A percentile compares a stretch with the other conserved stretches of the same genome.
Evolutionary conservation across 2,797 vertebrate genomes (phyloP).

Genomic region (Poecilia wingei): DNA sequence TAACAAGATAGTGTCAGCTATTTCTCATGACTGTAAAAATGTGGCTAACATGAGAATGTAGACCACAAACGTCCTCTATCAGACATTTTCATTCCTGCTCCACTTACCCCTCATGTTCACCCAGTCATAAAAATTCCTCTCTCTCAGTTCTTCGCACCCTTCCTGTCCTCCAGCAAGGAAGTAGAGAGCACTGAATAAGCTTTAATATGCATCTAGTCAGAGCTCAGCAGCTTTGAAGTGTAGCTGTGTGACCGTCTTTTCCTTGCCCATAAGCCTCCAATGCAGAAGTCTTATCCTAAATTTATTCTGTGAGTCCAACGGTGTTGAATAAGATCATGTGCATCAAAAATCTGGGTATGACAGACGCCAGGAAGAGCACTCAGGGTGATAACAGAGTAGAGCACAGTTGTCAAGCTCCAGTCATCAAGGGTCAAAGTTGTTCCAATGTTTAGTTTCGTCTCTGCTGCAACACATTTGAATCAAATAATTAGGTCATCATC

Average conservation of each 20-base stretch:
- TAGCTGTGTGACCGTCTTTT: slow-evolving; percentile 55
- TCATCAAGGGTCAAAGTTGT: not conserved
- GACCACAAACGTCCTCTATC: slow-evolving; percentile 2
- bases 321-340: slow-evolving; percentile 34
- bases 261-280: slow-evolving; percentile 36
- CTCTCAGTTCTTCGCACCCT: slow-evolving; percentile 14
- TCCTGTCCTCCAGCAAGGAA: slow-evolving; percentile 51
- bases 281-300: slow-evolving; percentile 47
- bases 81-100: slow-evolving; percentile 40
- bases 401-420: not conserved
- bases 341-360: slow-evolving; percentile 44
- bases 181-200: slow-evolving; percentile 53
- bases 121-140: slow-evolving; percentile 46
- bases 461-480: not conserved
- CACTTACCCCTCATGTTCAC: slow-evolving; percentile 49
- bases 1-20: not conserved
- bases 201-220: slow-evolving; percentile 51
- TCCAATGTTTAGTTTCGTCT: not conserved
- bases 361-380: slow-evolving; percentile 37
- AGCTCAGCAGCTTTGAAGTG: slow-evolving; percentile 58
- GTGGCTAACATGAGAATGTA: not conserved
- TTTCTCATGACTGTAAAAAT: not conserved
- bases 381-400: slow-evolving; percentile 26
- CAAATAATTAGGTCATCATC: not conserved
- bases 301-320: slow-evolving; percentile 44